Conservation (phyloP, 2,113 vertebrate species). For the Xenopus borealis region DNA sequence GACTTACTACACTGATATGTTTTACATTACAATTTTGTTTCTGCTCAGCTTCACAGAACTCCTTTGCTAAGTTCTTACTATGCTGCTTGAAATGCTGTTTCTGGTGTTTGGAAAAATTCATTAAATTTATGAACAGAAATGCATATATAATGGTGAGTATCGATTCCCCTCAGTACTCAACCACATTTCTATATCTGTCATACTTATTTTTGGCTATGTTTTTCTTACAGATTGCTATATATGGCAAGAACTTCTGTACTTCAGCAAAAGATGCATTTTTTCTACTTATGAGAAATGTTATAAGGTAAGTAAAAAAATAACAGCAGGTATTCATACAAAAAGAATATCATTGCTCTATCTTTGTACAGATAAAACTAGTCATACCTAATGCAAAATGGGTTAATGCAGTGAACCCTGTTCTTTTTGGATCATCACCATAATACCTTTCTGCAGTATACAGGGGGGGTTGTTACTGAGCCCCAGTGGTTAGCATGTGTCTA, state of each 20-base stretch:
- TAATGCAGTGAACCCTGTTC: too few species aligned
- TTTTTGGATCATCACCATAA: too few species aligned
- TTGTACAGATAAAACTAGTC: too few species aligned
- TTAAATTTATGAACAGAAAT: constrained; percentile 95
- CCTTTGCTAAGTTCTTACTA: constrained; percentile 74
- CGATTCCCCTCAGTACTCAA: not conserved
- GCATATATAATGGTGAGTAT: constrained; percentile 93
- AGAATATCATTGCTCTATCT: too few species aligned
- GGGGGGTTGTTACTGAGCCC: too few species aligned
- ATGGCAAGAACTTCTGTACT: constrained; percentile 91
- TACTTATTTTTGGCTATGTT: not conserved
- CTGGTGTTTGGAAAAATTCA: constrained; percentile 92
- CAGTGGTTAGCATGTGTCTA: too few species aligned
- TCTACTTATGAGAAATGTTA: constrained; percentile 89
- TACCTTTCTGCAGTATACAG: too few species aligned
- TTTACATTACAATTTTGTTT: constrained; percentile 2
- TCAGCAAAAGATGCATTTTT: constrained; percentile 90
- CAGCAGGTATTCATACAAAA: too few species aligned
- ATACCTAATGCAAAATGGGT: too few species aligned
- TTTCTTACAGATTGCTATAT: constrained; percentile 76
- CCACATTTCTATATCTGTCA: not conserved
- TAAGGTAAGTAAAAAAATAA: constrained; percentile 73
- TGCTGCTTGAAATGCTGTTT: constrained; percentile 93
- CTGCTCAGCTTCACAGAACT: constrained; percentile 75
- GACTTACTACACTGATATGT: too few species aligned